Percentiles rank a stretch among this genome's conserved stretches.
Conservation (phyloP, 2,797 vertebrate genomes). For the Octomys mimax region DNA sequence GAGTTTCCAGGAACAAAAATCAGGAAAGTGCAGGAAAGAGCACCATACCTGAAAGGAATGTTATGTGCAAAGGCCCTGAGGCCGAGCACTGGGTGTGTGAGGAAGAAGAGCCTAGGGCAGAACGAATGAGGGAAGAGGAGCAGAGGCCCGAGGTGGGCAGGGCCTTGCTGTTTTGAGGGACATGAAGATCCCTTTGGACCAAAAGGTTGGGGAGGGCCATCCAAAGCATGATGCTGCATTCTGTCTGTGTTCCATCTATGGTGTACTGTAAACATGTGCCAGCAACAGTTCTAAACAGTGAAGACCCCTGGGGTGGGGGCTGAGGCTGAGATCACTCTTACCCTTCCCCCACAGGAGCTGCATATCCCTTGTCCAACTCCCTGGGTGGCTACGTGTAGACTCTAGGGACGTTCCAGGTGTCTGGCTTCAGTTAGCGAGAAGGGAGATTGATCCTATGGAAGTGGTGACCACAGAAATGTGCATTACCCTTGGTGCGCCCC, state of each 20-base stretch:
- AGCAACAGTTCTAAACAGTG: neutral
- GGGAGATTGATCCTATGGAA: neutral
- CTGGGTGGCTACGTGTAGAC: neutral
- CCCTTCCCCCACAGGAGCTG: neutral
- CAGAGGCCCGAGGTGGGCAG: neutral
- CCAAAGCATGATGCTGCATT: neutral
- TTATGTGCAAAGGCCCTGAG: neutral
- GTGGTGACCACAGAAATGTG: neutral
- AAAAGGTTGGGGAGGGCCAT: neutral
- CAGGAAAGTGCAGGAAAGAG: neutral
- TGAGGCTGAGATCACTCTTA: neutral
- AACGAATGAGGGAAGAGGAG: neutral
- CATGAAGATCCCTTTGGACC: neutral
- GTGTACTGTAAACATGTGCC: neutral
- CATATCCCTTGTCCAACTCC: rapidly evolving
- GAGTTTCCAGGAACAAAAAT: constrained; percentile 5
- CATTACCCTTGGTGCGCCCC: neutral
- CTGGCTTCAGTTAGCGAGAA: neutral
- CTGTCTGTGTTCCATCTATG: neutral
- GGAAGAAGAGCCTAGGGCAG: neutral
- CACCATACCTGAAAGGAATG: neutral
- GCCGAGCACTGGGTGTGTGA: neutral
- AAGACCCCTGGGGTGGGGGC: neutral
- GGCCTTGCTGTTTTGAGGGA: neutral
- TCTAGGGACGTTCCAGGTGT: neutral